A percentile compares a stretch with the other conserved stretches of the same genome.
Evolutionary conservation across 2,797 vertebrate species (phyloP).

Genomic region (Crenuchus spilurus): DNA sequence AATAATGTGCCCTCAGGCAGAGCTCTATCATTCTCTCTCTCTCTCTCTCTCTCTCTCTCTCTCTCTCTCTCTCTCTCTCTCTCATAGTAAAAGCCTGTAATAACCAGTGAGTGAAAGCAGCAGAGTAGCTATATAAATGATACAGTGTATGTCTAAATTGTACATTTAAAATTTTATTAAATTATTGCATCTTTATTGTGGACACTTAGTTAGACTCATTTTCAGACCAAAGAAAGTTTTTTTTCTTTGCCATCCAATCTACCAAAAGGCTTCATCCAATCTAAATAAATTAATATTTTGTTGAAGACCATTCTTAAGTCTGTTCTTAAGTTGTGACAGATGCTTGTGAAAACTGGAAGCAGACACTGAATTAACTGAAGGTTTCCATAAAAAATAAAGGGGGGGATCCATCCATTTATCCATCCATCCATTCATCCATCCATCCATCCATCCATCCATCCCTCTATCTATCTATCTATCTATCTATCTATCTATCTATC

Average conservation of each 20-base stretch:
- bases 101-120: slow-evolving; percentile 12
- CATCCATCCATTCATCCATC: no score
- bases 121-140: slow-evolving; percentile 15
- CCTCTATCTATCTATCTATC: not conserved
- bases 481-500: slow-evolving; percentile 8
- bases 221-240: not conserved
- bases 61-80: slow-evolving; percentile 28
- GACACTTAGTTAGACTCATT: not conserved
- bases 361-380: no score
- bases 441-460: not conserved
- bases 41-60: slow-evolving; percentile 14
- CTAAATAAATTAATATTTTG: not conserved
- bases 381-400: no score
- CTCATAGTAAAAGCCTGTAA: slow-evolving; percentile 21
- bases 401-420: no score
- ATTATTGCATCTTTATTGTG: not conserved
- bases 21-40: slow-evolving; percentile 56
- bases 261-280: not conserved
- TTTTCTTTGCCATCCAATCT: no score
- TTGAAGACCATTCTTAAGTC: not conserved
- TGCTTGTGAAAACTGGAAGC: not conserved
- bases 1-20: slow-evolving; percentile 76
- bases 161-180: slow-evolving; percentile 6
- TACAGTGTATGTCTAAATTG: not conserved
- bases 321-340: not conserved